Conservation (phyloP, 2,797 vertebrate genomes). For the Nyctibius grandis region DNA sequence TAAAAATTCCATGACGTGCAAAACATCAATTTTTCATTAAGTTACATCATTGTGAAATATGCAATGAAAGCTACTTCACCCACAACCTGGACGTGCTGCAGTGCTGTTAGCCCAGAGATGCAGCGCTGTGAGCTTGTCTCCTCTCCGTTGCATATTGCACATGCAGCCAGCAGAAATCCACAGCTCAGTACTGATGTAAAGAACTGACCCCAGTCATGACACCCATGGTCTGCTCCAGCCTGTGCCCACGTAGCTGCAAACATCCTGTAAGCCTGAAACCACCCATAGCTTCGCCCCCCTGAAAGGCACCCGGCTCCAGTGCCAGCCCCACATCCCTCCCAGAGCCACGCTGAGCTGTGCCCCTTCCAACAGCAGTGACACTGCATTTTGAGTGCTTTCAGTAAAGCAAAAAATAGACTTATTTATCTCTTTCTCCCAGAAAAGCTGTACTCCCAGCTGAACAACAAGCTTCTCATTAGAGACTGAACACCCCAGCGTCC, state of each 20-base stretch:
- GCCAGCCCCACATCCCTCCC: accelerated
- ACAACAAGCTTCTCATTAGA: not conserved
- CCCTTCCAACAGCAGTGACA: not conserved
- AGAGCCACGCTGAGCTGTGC: accelerated
- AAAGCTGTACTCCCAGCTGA: not conserved
- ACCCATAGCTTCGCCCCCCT: accelerated
- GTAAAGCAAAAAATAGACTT: not conserved
- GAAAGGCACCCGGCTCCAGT: not conserved
- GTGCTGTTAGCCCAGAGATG: not conserved
- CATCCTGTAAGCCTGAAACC: no score
- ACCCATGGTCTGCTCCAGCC: not conserved
- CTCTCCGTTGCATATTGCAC: accelerated
- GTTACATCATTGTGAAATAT: accelerated
- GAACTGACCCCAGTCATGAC: not conserved
- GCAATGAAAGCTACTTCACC: accelerated
- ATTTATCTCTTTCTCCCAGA: not conserved
- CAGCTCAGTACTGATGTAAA: not conserved
- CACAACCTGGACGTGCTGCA: not conserved
- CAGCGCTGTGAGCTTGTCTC: no score
- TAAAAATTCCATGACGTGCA: not conserved
- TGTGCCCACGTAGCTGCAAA: accelerated
- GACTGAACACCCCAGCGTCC: accelerated
- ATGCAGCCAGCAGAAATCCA: not conserved
- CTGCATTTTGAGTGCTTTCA: not conserved
- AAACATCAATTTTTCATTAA: not conserved